Evolutionary conservation across 2,113 vertebrate species (phyloP), one percentile per base, ranked within the genome.

Genomic region (Pteropus alecto): DNA sequence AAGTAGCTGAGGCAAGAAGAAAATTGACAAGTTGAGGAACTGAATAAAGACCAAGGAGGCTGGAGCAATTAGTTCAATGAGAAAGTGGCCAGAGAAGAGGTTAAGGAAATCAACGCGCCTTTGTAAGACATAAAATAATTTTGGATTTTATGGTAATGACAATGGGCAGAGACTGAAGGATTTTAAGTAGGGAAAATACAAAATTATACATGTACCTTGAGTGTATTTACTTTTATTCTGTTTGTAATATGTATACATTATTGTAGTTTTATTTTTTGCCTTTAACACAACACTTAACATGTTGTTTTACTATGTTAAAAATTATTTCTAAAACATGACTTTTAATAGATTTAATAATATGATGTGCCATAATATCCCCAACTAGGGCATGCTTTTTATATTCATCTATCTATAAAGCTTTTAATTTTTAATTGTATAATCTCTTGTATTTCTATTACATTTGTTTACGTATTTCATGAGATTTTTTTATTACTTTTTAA

Each of bases 1-100:
- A 97, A 93, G 4, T 28, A 88, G 70, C 68, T 63, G 16, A 91
- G 54, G 11, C 16, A 95, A 82, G 41, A 87, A 85, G 77, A 95
- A 96, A 83, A 95, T 0, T 43, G 30, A 7, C 41, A 70, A 71
- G 9, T 30, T 28, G 5, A 26, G 22, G 28, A 91, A 82, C 35
- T 70, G 6, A 74, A 63, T 21, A 30, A 65, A 7, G 13, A 93
- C 10, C 6, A 63, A 85, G 38, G 8, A 92, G 33, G 51, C 19
- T 54, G 16, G 9, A 73, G 28, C 15, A 81, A 15, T 46, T 65
- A 85, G 12, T 61, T 89, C 56, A 76, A 15, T 38, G 7, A 84
- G 7, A 11, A 74, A 58, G 10, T 81, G 14, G 18, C 5, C 41
- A 83, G 28, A 61, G 56, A 78, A 51, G 56, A 65, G 7, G 15